Evolutionary conservation across 1,140 invertebrate species (phyloP), one percentile per base, ranked within the genome.

Genomic region (Heliconius himera): DNA sequence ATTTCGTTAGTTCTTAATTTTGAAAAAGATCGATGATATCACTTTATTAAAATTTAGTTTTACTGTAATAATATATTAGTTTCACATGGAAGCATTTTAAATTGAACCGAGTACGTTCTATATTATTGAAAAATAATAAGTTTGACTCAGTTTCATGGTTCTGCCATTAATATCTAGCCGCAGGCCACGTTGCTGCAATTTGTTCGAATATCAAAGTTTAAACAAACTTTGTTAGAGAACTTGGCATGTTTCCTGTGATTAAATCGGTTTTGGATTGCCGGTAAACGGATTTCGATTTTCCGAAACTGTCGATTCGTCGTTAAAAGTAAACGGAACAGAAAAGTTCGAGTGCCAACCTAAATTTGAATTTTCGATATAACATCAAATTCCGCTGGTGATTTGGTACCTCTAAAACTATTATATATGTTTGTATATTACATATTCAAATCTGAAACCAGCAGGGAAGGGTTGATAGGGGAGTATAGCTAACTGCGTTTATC

Each of bases 221-320:
- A 88, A 83, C 87, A 91, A 93, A 92, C 89, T 93, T 93, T 90
- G 89, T 88, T 85, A 78, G 85, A 75, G 85, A 91, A 93, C 87
- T 92, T 92, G 88, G 90, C 87, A 90, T 92, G 91, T 92, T 91
- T 92, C 88, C 85, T 82, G 89, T 91, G 90, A 93, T 92, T 93
- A 89, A 91, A 92, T 92, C 91, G 91, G 91, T 93, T 93, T 91
- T 86, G 79, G 87, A 92, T 92, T 92, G 91, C 90, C 89, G 87
- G 88, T 90, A 86, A 92, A 84, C 86, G 87, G 88, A 87, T 91
- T 89, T 88, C 85, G 81, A 82, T 84, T 85, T 82, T 77, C 74
- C 84, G 79, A 90, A 90, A 91, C 90, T 91, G 88, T 87, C 85
- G 90, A 92, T 91, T 89, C 86, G 87, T 92, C 89, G 92, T 92